Percentiles rank a stretch among this genome's conserved stretches.
phyloP scores from a whole-genome alignment of 2,888 invertebrate genomes.

The Hofmannophila pseudospretella region DNA sequence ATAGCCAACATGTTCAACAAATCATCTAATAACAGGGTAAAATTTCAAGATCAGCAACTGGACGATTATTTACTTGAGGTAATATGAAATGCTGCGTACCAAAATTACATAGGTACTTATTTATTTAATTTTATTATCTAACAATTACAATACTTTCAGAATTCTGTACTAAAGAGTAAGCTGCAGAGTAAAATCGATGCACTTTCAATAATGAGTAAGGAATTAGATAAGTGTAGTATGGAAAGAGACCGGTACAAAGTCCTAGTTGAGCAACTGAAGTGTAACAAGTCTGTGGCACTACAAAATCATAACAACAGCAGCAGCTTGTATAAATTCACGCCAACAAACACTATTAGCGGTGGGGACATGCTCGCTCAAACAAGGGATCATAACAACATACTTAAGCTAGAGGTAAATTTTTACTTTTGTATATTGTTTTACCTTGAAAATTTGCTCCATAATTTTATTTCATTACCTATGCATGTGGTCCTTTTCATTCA shows the following conservation, averaged over 20 bases:
- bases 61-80: slow-evolving; percentile 71
- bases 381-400: slow-evolving; percentile 76
- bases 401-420: slow-evolving; percentile 65
- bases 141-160: slow-evolving; percentile 68
- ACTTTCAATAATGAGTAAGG: slow-evolving; percentile 85
- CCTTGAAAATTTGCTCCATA: background rate
- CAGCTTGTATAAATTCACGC: slow-evolving; percentile 45
- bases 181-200: slow-evolving; percentile 90
- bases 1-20: slow-evolving; percentile 39
- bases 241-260: slow-evolving; percentile 89
- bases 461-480: too few species aligned
- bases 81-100: too few species aligned
- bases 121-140: background rate
- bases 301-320: slow-evolving; percentile 29
- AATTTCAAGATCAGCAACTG: slow-evolving; percentile 66
- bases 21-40: slow-evolving; percentile 44
- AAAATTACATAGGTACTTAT: background rate
- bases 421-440: background rate
- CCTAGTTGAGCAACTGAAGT: slow-evolving; percentile 87
- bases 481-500: too few species aligned
- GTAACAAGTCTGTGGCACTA: slow-evolving; percentile 43
- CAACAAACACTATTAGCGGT: slow-evolving; percentile 68
- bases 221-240: slow-evolving; percentile 86
- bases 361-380: slow-evolving; percentile 78
- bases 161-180: slow-evolving; percentile 82